A percentile compares a stretch with the other conserved stretches of the same genome.
phyloP scores from a whole-genome alignment of 1,140 invertebrate species.

The Ericerus pela region DNA sequence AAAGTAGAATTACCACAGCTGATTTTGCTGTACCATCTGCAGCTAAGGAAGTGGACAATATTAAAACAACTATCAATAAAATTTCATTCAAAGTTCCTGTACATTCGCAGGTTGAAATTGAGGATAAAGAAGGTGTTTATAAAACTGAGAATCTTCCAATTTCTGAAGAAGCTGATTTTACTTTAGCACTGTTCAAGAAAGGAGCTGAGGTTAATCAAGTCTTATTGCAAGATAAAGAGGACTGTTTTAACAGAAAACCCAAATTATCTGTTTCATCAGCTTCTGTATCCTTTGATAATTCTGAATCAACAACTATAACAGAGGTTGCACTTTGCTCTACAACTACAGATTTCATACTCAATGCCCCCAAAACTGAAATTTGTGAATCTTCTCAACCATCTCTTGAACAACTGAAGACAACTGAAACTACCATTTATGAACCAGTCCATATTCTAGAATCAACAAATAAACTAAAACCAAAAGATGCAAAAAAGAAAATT shows the following conservation, averaged over 20 bases:
- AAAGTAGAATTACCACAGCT: slow-evolving; percentile 3
- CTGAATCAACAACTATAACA: slow-evolving; percentile 12
- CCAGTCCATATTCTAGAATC: slow-evolving; percentile 29
- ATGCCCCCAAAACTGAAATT: slow-evolving; percentile 20
- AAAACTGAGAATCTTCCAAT: background rate
- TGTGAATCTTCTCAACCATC: slow-evolving; percentile 20
- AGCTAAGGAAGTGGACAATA: background rate
- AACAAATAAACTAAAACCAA: slow-evolving; percentile 24
- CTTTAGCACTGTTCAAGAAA: slow-evolving; percentile 6
- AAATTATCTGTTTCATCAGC: slow-evolving; percentile 12
- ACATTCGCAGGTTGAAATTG: slow-evolving; percentile 22
- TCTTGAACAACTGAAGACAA: slow-evolving; percentile 26
- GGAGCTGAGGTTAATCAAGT: slow-evolving; percentile 22
- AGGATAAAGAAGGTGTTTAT: slow-evolving; percentile 27
- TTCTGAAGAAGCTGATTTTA: slow-evolving; percentile 9
- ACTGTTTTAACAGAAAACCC: slow-evolving; percentile 2
- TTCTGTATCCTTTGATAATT: background rate
- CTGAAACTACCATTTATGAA: slow-evolving; percentile 30
- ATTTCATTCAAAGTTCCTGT: background rate
- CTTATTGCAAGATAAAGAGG: slow-evolving; percentile 25
- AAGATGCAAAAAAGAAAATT: slow-evolving; percentile 31
- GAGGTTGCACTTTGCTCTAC: slow-evolving; percentile 19
- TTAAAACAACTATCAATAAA: background rate
- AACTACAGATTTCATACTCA: slow-evolving; percentile 26
- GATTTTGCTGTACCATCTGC: background rate